Conservation (phyloP, 2,888 invertebrate species). For the Isoperla grammatica region DNA sequence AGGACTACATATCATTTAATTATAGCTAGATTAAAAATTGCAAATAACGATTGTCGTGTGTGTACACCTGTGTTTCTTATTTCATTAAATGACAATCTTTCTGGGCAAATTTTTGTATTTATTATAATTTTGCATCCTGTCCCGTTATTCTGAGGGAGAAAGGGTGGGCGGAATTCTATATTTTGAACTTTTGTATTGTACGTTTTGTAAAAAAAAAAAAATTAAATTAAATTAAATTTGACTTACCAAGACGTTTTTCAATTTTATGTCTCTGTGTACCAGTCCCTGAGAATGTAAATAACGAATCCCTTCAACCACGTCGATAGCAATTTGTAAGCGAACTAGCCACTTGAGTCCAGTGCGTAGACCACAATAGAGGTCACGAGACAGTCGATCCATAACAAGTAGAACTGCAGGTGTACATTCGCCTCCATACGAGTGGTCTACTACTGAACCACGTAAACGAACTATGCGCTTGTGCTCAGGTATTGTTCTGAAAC, state of each 20-base stretch:
- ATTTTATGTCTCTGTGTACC: constrained; percentile 83
- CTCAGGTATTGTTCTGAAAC: constrained; percentile 65
- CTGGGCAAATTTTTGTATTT: too few relatives aligned
- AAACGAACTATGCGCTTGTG: constrained; percentile 73
- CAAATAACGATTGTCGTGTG: too few relatives aligned
- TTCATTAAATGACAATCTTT: too few relatives aligned
- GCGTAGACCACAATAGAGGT: constrained; percentile 71
- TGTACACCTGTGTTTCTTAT: too few relatives aligned
- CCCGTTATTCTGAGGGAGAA: too few relatives aligned
- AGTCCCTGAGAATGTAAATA: constrained; percentile 84
- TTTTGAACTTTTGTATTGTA: too few relatives aligned
- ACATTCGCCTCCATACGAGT: constrained; percentile 62
- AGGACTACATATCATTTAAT: too few relatives aligned
- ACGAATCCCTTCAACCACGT: constrained; percentile 81
- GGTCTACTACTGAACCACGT: constrained; percentile 75
- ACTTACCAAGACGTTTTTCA: constrained; percentile 77
- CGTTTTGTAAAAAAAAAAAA: too few relatives aligned
- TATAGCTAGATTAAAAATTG: too few relatives aligned
- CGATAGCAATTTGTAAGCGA: constrained; percentile 66
- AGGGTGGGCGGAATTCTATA: too few relatives aligned
- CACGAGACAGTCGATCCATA: constrained; percentile 66
- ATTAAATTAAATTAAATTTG: too few relatives aligned
- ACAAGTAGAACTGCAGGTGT: constrained; percentile 74
- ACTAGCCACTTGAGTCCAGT: constrained; percentile 58
- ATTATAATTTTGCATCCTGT: too few relatives aligned